Percentiles rank a stretch among this genome's conserved stretches.
Evolutionary conservation across 2,888 invertebrate species (phyloP).

Genomic region (Chrysolina oricalcia): DNA sequence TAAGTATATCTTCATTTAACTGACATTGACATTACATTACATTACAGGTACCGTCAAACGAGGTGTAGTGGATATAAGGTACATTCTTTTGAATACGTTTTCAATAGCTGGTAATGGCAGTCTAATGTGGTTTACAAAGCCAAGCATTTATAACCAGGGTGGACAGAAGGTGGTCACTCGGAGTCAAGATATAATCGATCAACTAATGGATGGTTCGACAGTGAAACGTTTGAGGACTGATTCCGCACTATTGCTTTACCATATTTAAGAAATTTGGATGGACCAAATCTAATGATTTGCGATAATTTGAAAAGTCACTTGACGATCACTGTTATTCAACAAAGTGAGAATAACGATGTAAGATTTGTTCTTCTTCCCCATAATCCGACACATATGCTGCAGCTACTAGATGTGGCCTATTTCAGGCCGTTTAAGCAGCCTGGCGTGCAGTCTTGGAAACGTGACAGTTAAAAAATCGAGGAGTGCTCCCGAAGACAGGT

Average conservation of each 20-base stretch:
- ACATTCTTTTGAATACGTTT: no score
- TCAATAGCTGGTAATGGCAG: conserved; percentile 46
- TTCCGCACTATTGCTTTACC: conserved; percentile 45
- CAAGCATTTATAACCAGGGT: conserved; percentile 33
- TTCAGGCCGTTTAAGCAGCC: no score
- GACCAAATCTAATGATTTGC: conserved; percentile 59
- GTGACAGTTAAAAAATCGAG: no score
- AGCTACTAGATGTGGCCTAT: conserved; percentile 53
- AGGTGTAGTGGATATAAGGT: no score
- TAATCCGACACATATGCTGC: conserved; percentile 56
- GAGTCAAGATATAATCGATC: conserved; percentile 46
- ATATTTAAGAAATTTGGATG: conserved; percentile 44
- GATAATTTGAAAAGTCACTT: conserved; percentile 61
- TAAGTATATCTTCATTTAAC: no score
- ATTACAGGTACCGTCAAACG: no score
- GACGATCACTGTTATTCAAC: conserved; percentile 50
- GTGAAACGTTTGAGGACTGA: conserved; percentile 54
- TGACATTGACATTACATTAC: no score
- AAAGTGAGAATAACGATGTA: conserved; percentile 56
- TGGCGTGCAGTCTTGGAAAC: no score
- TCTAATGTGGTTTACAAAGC: conserved; percentile 48
- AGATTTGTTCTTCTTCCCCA: conserved; percentile 45
- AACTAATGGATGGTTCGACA: conserved; percentile 46
- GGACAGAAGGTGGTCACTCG: conserved; percentile 40
- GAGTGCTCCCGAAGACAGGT: no score